Evolutionary conservation across 1,140 invertebrate species (phyloP), one percentile per base, ranked within the genome.

Genomic region (Yoshiicerus persimilis): DNA sequence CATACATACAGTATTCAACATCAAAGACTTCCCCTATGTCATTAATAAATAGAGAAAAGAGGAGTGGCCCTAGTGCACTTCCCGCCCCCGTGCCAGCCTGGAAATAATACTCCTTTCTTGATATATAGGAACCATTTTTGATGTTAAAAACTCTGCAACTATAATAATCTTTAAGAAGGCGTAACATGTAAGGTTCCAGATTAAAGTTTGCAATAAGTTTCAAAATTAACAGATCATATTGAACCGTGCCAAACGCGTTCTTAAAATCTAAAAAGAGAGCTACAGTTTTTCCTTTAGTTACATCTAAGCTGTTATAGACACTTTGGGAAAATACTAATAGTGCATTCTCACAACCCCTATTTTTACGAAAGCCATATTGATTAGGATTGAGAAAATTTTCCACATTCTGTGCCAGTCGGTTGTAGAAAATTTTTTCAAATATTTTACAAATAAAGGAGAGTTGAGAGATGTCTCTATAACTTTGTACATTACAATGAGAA

Each of bases 191-290:
- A 1, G 56, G 56, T n/a, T 62, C 56, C n/a, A 62, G 2, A 62
- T 62, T 62, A 62, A 62, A 62, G 6, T 62, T n/a, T 4, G 6
- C 1, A n/a, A 62, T 62, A 8, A 62, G 56, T 62, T 62, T 62
- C 16, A 62, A 2, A n/a, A 62, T 62, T 20, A 62, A 20, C 13
- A 5, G 6, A 23, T 62, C 20, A 20, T 62, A 23, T 6, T 62
- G 56, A 2, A 11, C 10, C 1, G 56, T 62, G 56, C 85, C 62
- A 62, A 88, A 88, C 0, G 87, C 87, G 36, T 70, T 88, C 4
- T 6, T 66, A 9, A 88, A 84, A 70, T 88, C 87, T 27, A 88
- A 23, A 38, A 84, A 88, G 16, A 85, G 20, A 8, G 87, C 87
- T 34, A 80, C 83, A 0, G 27, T 36, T 66, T 39, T 64, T 8